phyloP scores from a whole-genome alignment of 2,888 invertebrate species.

The Agonopterix arenella region DNA sequence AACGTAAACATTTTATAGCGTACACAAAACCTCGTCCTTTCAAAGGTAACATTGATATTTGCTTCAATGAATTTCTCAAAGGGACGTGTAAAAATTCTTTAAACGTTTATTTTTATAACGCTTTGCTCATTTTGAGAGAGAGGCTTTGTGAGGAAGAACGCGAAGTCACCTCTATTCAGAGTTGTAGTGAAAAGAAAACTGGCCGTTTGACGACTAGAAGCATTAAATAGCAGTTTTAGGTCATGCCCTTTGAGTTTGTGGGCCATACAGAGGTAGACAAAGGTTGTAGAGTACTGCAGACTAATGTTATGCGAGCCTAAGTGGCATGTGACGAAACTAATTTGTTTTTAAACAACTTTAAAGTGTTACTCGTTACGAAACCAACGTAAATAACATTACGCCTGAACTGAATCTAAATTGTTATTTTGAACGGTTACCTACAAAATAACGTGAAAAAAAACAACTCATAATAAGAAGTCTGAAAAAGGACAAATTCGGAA shows the following conservation, averaged over 20 bases:
- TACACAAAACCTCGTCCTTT: conserved; percentile 19
- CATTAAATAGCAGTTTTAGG: conserved; percentile 30
- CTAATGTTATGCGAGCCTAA: too few species aligned
- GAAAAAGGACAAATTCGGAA: too few species aligned
- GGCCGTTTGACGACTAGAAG: conserved; percentile 35
- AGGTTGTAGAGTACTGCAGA: too few species aligned
- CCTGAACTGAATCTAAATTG: too few species aligned
- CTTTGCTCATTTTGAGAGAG: conserved; percentile 14
- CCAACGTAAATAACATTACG: too few species aligned
- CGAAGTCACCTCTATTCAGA: conserved; percentile 49
- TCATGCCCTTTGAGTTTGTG: conserved; percentile 31
- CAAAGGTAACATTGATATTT: conserved; percentile 18
- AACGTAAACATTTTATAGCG: conserved; percentile 20
- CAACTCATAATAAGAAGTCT: too few species aligned
- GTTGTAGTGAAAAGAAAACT: conserved; percentile 43
- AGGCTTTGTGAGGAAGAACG: conserved; percentile 33
- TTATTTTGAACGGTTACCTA: too few species aligned
- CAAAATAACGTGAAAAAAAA: too few species aligned
- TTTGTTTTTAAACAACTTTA: too few species aligned
- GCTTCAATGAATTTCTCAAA: conserved; percentile 12
- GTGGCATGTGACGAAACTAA: too few species aligned
- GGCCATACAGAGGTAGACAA: too few species aligned
- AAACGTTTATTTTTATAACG: conserved; percentile 40
- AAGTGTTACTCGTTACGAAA: too few species aligned
- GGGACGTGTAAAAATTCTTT: conserved; percentile 13